phyloP scores from a whole-genome alignment of 1,140 invertebrate species.

The Chlorops oryzae region DNA sequence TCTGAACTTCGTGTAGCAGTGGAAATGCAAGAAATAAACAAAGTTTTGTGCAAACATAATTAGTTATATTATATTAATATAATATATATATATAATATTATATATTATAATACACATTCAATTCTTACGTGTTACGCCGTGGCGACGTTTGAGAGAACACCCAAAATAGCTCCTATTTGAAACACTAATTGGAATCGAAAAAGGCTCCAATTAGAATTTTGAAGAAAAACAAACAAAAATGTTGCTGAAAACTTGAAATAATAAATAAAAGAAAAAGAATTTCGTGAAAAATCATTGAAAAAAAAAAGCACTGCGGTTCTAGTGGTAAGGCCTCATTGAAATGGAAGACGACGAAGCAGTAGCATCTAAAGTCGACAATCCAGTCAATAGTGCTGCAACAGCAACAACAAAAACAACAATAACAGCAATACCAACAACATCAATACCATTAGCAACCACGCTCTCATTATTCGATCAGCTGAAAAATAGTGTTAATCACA shows the following conservation, averaged over 20 bases:
- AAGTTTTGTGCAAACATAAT: too few species aligned
- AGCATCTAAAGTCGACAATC: background rate
- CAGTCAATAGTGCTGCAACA: background rate
- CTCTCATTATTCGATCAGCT: conserved; percentile 46
- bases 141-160: too few species aligned
- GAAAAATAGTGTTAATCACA: conserved; percentile 36
- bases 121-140: too few species aligned
- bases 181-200: too few species aligned
- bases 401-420: conserved; percentile 9
- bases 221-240: background rate
- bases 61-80: too few species aligned
- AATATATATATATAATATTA: too few species aligned
- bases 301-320: conserved; percentile 3
- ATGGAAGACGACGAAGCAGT: too few species aligned
- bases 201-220: too few species aligned
- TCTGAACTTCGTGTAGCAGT: too few species aligned
- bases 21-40: too few species aligned
- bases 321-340: conserved; percentile 9
- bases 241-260: background rate
- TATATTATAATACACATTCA: too few species aligned
- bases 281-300: background rate
- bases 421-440: conserved; percentile 19
- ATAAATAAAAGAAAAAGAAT: background rate
- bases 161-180: too few species aligned
- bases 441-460: conserved; percentile 17